Conservation (phyloP, 2,888 invertebrate species). For the Branchellion lobata region DNA sequence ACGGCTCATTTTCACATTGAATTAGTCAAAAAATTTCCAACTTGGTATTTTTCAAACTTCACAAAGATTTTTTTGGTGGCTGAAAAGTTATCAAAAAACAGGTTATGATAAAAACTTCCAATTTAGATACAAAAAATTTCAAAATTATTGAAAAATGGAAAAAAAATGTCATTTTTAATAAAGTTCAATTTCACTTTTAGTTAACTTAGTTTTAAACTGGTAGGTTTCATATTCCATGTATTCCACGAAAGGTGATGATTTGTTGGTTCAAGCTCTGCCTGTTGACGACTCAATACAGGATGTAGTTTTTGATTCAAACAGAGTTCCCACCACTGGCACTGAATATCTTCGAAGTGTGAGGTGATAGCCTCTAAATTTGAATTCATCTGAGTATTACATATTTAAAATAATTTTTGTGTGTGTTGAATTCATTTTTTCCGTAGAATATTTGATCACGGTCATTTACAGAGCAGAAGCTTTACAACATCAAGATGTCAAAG, state of each 20-base stretch:
- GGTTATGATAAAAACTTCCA: no score
- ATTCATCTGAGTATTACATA: background rate
- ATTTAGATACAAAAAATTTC: no score
- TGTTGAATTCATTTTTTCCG: background rate
- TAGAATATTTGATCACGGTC: background rate
- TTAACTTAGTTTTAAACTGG: no score
- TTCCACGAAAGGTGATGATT: background rate
- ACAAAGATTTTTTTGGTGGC: no score
- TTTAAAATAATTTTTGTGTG: background rate
- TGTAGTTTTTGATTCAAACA: background rate
- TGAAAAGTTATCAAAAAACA: no score
- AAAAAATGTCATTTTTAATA: no score
- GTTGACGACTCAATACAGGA: background rate
- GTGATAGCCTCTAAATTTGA: background rate
- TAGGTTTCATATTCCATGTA: no score
- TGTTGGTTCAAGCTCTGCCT: background rate
- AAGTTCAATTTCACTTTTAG: no score
- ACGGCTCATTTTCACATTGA: no score
- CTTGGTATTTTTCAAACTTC: no score
- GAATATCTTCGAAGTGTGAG: background rate
- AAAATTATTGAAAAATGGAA: no score
- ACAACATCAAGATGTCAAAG: background rate
- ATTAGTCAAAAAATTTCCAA: no score
- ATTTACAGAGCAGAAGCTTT: constrained; percentile 1
- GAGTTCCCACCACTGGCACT: background rate